Percentiles rank a stretch among this genome's conserved stretches.
These are phyloP conservation scores for Solea senegalensis DNA, from an alignment of 2,113 vertebrate species.

Conservation along the genomic window DNA sequence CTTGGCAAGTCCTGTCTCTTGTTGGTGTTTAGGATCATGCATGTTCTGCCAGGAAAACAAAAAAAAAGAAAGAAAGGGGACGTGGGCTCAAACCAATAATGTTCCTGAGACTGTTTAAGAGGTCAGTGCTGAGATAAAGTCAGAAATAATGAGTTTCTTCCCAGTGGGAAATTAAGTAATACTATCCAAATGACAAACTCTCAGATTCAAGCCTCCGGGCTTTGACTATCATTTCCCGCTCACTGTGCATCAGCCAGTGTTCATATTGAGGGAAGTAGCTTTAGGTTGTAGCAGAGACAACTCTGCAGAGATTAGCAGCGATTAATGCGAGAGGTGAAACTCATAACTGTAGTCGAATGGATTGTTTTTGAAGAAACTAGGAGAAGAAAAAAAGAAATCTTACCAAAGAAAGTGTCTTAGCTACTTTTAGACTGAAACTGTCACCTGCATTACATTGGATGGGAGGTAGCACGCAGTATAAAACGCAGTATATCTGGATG, in stretches of 20 bases:
- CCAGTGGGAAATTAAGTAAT: conserved; percentile 82
- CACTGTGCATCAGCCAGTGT: conserved; percentile 61
- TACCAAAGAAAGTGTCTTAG: background rate
- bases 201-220: conserved; percentile 75
- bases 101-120: conserved; percentile 67
- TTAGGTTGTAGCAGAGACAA: conserved; percentile 36
- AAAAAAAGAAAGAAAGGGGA: conserved; percentile 26
- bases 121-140: conserved; percentile 78
- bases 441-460: background rate
- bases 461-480: too few species aligned
- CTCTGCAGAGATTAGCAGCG: conserved; percentile 51
- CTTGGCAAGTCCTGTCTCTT: conserved; percentile 56
- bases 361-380: conserved; percentile 7
- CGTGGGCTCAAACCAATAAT: conserved; percentile 74
- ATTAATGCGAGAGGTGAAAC: conserved; percentile 52
- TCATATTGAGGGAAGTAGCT: conserved; percentile 56
- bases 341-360: conserved; percentile 25
- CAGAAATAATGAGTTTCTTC: conserved; percentile 82
- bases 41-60: conserved; percentile 29
- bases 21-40: conserved; percentile 65
- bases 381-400: background rate
- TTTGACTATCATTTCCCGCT: conserved; percentile 73
- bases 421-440: background rate
- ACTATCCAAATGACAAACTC: conserved; percentile 82
- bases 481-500: too few species aligned